A percentile compares a stretch with the other conserved stretches of the same genome.
These are phyloP conservation scores for Pangasianodon hypophthalmus DNA, from an alignment of 2,113 vertebrate genomes.

Conservation along the genomic window DNA sequence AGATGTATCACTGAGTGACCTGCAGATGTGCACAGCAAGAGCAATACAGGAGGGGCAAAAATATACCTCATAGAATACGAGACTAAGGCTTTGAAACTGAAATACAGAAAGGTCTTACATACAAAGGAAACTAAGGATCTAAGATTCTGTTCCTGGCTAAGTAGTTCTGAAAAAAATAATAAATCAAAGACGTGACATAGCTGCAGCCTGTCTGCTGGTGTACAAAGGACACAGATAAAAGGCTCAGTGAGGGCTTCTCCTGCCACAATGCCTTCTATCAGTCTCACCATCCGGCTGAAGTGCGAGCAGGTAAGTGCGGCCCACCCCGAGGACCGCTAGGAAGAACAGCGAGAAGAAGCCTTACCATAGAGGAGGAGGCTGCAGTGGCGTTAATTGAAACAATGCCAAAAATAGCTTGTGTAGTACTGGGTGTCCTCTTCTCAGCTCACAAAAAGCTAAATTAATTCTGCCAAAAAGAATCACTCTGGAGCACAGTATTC, in stretches of 20 bases:
- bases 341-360: neutral
- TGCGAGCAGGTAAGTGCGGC: slow-evolving; percentile 1
- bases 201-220: slow-evolving; percentile 22
- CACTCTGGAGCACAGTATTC: neutral
- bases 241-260: slow-evolving; percentile 15
- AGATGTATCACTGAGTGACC: neutral
- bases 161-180: slow-evolving; percentile 5
- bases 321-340: neutral
- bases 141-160: slow-evolving; percentile 1
- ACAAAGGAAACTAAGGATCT: slow-evolving; percentile 45
- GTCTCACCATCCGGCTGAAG: slow-evolving; percentile 9
- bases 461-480: neutral
- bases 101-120: slow-evolving; percentile 59
- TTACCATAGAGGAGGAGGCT: neutral
- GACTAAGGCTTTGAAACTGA: slow-evolving; percentile 14
- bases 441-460: neutral
- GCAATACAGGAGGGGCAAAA: neutral
- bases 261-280: slow-evolving; percentile 29
- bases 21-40: neutral
- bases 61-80: neutral
- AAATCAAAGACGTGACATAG: slow-evolving; percentile 40
- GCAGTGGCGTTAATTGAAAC: slow-evolving; percentile 27
- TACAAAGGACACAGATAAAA: slow-evolving; percentile 31
- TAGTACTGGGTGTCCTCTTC: neutral
- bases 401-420: slow-evolving; percentile 31